Conservation (phyloP, 2,113 vertebrate genomes). For the Poecile atricapillus region DNA sequence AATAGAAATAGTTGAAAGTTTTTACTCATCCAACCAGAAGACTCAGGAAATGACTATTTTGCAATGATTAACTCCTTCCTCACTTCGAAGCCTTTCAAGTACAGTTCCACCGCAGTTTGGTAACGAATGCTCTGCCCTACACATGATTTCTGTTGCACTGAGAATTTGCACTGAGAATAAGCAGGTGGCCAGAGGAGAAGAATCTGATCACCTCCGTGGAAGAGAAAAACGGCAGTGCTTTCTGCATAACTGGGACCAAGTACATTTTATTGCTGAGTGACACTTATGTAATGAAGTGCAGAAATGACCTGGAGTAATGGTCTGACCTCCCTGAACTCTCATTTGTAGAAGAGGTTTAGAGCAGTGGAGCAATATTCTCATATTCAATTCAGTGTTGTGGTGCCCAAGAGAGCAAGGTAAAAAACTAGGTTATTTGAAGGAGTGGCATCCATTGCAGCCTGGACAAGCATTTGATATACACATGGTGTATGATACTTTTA, state of each 20-base stretch:
- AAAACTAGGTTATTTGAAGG: background rate
- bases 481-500: background rate
- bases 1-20: constrained; percentile 49
- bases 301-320: background rate
- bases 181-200: background rate
- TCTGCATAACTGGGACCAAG: background rate
- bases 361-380: background rate
- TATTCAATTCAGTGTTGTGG: background rate
- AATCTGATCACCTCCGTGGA: background rate
- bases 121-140: background rate
- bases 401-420: background rate
- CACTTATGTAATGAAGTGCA: background rate
- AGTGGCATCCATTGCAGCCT: background rate
- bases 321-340: background rate
- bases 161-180: background rate
- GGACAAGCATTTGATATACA: background rate
- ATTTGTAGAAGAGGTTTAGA: background rate
- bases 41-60: constrained; percentile 68
- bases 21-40: constrained; percentile 10
- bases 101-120: background rate
- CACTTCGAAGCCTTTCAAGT: background rate
- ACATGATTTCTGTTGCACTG: background rate
- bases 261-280: background rate
- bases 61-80: constrained; percentile 61
- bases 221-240: background rate